These are phyloP conservation scores for Lepas anatifera DNA, from an alignment of 2,888 invertebrate genomes.

Conservation along the genomic window DNA sequence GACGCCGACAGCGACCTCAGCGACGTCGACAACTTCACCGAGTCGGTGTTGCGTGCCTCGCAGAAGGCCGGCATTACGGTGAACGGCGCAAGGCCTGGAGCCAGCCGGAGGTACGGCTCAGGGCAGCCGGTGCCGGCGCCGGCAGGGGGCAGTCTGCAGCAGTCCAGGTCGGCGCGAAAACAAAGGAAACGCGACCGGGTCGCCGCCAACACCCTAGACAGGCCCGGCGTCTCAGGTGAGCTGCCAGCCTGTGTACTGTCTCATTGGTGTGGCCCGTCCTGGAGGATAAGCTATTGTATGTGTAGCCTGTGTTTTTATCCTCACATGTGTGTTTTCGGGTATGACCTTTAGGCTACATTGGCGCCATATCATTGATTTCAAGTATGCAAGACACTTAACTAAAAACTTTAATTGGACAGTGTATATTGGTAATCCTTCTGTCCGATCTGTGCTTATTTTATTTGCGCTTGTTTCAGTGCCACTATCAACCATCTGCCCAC, in stretches of 20 bases:
- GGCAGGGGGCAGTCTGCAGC: background rate
- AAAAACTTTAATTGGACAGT: no score
- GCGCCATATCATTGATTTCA: no score
- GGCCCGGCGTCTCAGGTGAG: background rate
- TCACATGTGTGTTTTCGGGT: no score
- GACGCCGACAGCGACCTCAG: background rate
- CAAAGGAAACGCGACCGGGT: background rate
- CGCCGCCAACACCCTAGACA: background rate
- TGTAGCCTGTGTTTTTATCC: no score
- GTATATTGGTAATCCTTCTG: no score
- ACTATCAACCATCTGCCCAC: no score
- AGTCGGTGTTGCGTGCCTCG: background rate
- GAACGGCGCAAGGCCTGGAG: background rate
- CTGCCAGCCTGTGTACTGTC: background rate
- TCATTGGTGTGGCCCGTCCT: background rate
- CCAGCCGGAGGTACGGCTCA: background rate
- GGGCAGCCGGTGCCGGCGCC: background rate
- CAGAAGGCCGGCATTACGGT: background rate
- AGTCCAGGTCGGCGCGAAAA: background rate
- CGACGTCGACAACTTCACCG: background rate
- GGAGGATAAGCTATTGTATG: background rate
- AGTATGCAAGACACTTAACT: no score
- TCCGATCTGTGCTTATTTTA: no score
- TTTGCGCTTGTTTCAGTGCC: no score
- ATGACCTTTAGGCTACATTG: no score